Percentiles rank a stretch among this genome's conserved stretches.
Evolutionary conservation across 2,113 vertebrate genomes (phyloP).

Genomic region (Pipra filicauda): DNA sequence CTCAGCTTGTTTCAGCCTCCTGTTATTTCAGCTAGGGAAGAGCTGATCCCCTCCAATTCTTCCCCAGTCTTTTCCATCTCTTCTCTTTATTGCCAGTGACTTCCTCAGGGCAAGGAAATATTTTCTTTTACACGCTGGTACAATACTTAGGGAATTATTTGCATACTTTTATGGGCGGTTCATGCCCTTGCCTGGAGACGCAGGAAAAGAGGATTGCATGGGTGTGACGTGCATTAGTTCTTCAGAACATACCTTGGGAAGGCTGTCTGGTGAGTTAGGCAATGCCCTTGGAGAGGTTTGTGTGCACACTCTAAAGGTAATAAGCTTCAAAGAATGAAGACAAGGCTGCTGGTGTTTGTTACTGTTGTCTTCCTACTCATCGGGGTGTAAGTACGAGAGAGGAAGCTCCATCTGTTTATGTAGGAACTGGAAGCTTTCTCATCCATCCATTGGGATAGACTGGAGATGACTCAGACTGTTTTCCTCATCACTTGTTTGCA

Average conservation of each 20-base stretch:
- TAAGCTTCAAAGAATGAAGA: not conserved
- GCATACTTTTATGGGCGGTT: not conserved
- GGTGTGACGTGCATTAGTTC: slow-evolving; percentile 2
- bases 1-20: not conserved
- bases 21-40: not conserved
- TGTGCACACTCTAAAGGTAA: not conserved
- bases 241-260: slow-evolving; percentile 4
- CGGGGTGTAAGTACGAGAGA: not conserved
- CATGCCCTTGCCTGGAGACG: slow-evolving; percentile 49
- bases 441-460: not conserved
- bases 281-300: not conserved
- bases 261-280: not conserved
- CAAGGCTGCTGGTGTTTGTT: not conserved
- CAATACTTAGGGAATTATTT: not conserved
- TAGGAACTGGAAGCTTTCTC: not conserved
- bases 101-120: slow-evolving; percentile 52
- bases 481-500: not conserved
- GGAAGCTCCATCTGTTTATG: not conserved
- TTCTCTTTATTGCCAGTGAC: not conserved
- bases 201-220: slow-evolving; percentile 36
- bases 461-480: not conserved
- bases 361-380: not conserved
- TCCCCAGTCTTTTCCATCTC: not conserved
- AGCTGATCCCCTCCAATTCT: not conserved
- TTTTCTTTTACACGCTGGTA: not conserved